Conservation (phyloP, 2,888 invertebrate genomes). For the Buathra laborator region DNA sequence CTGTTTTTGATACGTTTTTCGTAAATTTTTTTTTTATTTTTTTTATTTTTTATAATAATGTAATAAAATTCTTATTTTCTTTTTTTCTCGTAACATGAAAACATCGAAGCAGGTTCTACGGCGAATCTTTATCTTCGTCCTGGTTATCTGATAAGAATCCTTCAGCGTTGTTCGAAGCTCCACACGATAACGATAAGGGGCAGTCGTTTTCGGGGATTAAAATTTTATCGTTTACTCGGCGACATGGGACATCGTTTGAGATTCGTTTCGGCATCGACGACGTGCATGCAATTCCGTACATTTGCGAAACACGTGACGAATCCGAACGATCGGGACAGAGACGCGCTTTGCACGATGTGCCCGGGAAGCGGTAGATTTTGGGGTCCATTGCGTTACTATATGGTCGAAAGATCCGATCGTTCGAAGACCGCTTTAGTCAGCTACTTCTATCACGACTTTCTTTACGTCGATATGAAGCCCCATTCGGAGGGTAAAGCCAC, state of each 20-base stretch:
- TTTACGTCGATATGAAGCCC: conserved; percentile 65
- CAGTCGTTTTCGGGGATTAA: conserved; percentile 76
- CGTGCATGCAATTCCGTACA: conserved; percentile 73
- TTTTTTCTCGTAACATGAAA: not conserved
- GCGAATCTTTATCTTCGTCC: conserved; percentile 76
- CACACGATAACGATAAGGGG: conserved; percentile 77
- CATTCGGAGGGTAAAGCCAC: conserved; percentile 10
- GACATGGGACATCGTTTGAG: conserved; percentile 73
- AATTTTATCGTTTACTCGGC: conserved; percentile 78
- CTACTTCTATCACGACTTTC: conserved; percentile 72
- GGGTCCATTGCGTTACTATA: conserved; percentile 75
- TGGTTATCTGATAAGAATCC: conserved; percentile 74
- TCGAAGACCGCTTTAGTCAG: conserved; percentile 71
- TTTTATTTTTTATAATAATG: not conserved
- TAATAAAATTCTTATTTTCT: not conserved
- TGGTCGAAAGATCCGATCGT: conserved; percentile 65
- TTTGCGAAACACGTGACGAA: conserved; percentile 74
- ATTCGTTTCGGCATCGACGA: conserved; percentile 69
- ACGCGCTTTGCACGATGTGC: conserved; percentile 70
- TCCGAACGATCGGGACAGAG: conserved; percentile 71
- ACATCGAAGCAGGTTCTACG: conserved; percentile 70
- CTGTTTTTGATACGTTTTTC: too few relatives aligned
- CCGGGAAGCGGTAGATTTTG: conserved; percentile 66
- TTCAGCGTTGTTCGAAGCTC: conserved; percentile 76
- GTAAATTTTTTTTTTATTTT: not conserved